These are phyloP conservation scores for Gnatocerus cornutus DNA, from an alignment of 2,888 invertebrate species.

Conservation along the genomic window DNA sequence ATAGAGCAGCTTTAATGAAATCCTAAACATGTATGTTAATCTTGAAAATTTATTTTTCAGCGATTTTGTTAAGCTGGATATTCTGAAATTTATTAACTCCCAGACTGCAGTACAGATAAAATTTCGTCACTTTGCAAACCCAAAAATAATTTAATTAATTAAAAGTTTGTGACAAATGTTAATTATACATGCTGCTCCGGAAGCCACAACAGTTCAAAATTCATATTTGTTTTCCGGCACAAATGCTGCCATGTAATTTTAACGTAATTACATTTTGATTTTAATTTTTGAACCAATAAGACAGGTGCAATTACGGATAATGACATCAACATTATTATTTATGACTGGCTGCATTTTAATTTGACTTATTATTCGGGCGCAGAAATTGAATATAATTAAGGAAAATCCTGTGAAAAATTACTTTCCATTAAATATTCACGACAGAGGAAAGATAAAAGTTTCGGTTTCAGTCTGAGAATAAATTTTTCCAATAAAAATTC, in stretches of 20 bases:
- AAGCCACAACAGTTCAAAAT: too few species aligned
- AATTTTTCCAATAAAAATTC: slow-evolving; percentile 42
- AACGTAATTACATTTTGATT: too few species aligned
- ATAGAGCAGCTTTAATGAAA: slow-evolving; percentile 24
- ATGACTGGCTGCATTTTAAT: slow-evolving; percentile 5
- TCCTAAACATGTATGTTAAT: slow-evolving; percentile 17
- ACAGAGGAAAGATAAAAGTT: slow-evolving; percentile 24
- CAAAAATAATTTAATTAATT: too few species aligned
- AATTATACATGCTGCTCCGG: too few species aligned
- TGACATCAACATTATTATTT: slow-evolving; percentile 6
- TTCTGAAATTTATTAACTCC: not conserved
- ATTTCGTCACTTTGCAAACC: too few species aligned
- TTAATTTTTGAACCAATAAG: too few species aligned
- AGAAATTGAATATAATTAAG: slow-evolving; percentile 9
- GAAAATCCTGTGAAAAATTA: slow-evolving; percentile 14
- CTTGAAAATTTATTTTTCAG: slow-evolving; percentile 13
- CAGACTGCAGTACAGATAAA: too few species aligned
- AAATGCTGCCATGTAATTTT: too few species aligned
- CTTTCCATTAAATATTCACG: slow-evolving; percentile 30
- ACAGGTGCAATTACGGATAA: not conserved
- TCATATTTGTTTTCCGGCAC: too few species aligned
- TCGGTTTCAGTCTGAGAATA: slow-evolving; percentile 24
- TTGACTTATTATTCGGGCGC: slow-evolving; percentile 2
- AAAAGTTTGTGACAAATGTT: too few species aligned
- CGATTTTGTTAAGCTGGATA: too few species aligned